These are phyloP conservation scores for Steinernema carpocapsae DNA, from an alignment of 2,888 invertebrate genomes.

Conservation along the genomic window DNA sequence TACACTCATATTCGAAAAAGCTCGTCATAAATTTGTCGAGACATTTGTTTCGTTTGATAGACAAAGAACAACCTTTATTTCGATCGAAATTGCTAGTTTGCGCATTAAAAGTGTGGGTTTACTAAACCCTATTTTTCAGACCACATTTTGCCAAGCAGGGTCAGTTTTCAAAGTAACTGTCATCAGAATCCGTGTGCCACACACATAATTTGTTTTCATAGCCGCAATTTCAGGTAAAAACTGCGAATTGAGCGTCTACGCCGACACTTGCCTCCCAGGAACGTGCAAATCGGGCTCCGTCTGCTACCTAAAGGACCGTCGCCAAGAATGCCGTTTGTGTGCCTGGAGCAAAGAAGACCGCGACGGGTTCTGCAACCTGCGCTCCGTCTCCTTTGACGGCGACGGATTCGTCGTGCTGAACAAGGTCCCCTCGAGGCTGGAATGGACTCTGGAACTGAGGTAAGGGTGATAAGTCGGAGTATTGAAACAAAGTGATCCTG, in stretches of 20 bases:
- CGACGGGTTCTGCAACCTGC: constrained; percentile 54
- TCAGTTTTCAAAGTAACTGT: too few relatives aligned
- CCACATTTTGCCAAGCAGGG: too few relatives aligned
- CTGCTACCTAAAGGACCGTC: constrained; percentile 42
- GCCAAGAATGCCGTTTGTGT: constrained; percentile 44
- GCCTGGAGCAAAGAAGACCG: constrained; percentile 46
- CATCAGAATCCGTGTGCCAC: too few relatives aligned
- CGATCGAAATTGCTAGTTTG: too few relatives aligned
- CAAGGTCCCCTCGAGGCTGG: constrained; percentile 41
- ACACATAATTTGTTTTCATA: too few relatives aligned
- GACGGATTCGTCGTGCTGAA: constrained; percentile 47
- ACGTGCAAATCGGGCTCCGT: constrained; percentile 46
- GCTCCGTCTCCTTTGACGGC: constrained; percentile 61
- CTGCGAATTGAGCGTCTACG: constrained; percentile 44
- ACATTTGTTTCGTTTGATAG: too few relatives aligned
- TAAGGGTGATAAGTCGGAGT: background rate
- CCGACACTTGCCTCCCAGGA: constrained; percentile 44
- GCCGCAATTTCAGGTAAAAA: constrained; percentile 40
- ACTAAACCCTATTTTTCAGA: too few relatives aligned
- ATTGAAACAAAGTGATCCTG: background rate
- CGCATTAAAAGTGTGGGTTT: too few relatives aligned
- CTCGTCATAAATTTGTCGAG: too few relatives aligned
- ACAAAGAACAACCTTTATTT: too few relatives aligned
- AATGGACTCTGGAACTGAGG: constrained; percentile 42
- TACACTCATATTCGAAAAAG: too few relatives aligned